Evolutionary conservation across 2,888 invertebrate genomes (phyloP), one percentile per base, ranked within the genome.

Genomic region (Eustalomyia histrio): DNA sequence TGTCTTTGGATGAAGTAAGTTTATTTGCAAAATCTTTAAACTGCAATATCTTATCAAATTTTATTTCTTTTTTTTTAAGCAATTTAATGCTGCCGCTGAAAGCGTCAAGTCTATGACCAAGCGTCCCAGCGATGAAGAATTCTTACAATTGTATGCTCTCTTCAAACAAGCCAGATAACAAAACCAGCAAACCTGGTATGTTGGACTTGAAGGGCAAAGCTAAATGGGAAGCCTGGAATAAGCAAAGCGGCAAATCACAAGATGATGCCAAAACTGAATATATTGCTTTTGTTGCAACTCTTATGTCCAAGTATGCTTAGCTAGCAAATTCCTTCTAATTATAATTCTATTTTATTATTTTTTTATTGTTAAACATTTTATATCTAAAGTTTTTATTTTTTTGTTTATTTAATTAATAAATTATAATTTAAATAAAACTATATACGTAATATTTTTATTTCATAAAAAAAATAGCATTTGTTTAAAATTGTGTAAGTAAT

Each of bases 161-260:
- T 98, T 93, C 92, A 97, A 98, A 90, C 97, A 97, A 90, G 96
- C 93, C 0, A 94, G 96, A 97, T 88, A 93, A 94, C 83, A 94
- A 95, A 88, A 96, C 94, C 85, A 96, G 91, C 82, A 94, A 95
- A 84, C 98, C 98, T 58, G 97, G 97, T 74, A 93, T 98, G 91
- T 88, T 97, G 76, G 97, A 98, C 87, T 90, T 96, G 85, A 96
- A 95, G 91, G 98, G 95, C 84, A 97, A 96, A 89, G 97, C 97
- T 57, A 99, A 99, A 91, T 98, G 97, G 97, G 96, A 97, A 91
- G 94, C 96, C 1, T 99, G 99, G 99, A 93, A 92, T 84, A 92
- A 91, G 80, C 95, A 94, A 90, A 97, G 97, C 91, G 98, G 97
- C 64, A 93, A 94, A 87, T 90, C 93, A 60, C 92, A 94, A 86